phyloP scores from a whole-genome alignment of 2,113 vertebrate species.

The Periophthalmus modestus region DNA sequence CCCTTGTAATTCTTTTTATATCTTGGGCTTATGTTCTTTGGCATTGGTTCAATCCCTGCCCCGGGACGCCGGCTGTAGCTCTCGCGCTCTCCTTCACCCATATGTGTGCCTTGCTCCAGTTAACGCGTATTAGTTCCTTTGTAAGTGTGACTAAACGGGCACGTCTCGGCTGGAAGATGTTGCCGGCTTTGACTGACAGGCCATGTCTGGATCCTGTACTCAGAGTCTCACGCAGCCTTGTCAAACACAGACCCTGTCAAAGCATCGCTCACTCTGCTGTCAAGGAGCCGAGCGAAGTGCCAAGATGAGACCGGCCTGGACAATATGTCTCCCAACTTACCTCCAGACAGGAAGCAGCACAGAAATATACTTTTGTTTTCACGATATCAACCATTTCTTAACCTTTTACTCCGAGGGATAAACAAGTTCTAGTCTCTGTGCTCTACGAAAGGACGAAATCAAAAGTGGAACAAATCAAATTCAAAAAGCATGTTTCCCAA shows the following conservation, averaged over 20 bases:
- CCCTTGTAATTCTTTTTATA: conserved; percentile 76
- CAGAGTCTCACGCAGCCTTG: conserved; percentile 66
- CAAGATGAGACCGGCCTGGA: conserved; percentile 38
- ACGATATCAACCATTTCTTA: not conserved
- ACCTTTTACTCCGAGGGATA: not conserved
- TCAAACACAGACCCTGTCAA: conserved; percentile 72
- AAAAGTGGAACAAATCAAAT: no score
- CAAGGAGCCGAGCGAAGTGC: conserved; percentile 42
- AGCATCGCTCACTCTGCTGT: conserved; percentile 66
- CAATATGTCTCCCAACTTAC: conserved; percentile 40
- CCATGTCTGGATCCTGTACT: conserved; percentile 75
- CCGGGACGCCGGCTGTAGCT: conserved; percentile 64
- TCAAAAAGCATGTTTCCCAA: no score
- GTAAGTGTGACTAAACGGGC: conserved; percentile 75
- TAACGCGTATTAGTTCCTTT: conserved; percentile 76
- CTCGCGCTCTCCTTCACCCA: conserved; percentile 28
- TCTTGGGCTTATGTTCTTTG: conserved; percentile 76
- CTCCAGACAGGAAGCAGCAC: not conserved
- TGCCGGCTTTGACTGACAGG: conserved; percentile 70
- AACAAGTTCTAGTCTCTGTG: not conserved
- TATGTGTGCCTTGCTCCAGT: conserved; percentile 75
- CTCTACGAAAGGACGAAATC: no score
- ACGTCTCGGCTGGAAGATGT: conserved; percentile 69
- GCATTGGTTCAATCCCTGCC: conserved; percentile 73
- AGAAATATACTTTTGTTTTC: not conserved